phyloP scores from a whole-genome alignment of 2,888 invertebrate genomes.

The Pantelozetes paolii region DNA sequence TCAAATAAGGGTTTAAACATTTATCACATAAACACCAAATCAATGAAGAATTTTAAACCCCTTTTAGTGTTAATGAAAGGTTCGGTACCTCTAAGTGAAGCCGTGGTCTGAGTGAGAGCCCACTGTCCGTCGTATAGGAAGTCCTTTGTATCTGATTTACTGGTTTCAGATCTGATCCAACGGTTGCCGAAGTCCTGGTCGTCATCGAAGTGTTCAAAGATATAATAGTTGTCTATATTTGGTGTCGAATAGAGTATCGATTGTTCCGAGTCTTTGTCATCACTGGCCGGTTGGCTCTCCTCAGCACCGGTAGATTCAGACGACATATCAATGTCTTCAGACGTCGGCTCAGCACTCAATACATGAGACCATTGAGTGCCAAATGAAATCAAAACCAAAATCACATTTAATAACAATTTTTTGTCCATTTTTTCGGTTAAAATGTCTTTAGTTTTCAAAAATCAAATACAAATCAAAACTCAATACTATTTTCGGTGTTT shows the following conservation, averaged over 20 bases:
- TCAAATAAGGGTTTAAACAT: no score
- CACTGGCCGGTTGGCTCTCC: no score
- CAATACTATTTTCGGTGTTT: not conserved
- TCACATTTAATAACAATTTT: not conserved
- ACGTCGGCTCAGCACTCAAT: not conserved
- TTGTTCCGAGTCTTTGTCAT: conserved; percentile 23
- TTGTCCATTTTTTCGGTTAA: not conserved
- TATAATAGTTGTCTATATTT: conserved; percentile 61
- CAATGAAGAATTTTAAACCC: not conserved
- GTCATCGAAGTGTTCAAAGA: conserved; percentile 84
- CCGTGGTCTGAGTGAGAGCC: conserved; percentile 31
- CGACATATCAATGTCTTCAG: no score
- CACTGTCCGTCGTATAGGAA: conserved; percentile 44
- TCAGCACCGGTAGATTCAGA: no score
- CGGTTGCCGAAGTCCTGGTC: conserved; percentile 64
- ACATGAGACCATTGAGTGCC: not conserved
- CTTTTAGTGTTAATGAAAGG: not conserved
- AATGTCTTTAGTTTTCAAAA: not conserved
- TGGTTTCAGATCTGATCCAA: conserved; percentile 46
- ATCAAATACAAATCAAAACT: not conserved
- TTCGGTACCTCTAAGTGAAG: conserved; percentile 38
- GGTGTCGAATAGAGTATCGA: conserved; percentile 67
- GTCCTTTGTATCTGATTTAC: conserved; percentile 40
- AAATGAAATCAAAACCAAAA: conserved; percentile 10
- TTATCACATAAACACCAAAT: not conserved